Base-by-base conservation (phyloP, 2,113 vertebrate species). In the Podarcis muralis region DNA sequence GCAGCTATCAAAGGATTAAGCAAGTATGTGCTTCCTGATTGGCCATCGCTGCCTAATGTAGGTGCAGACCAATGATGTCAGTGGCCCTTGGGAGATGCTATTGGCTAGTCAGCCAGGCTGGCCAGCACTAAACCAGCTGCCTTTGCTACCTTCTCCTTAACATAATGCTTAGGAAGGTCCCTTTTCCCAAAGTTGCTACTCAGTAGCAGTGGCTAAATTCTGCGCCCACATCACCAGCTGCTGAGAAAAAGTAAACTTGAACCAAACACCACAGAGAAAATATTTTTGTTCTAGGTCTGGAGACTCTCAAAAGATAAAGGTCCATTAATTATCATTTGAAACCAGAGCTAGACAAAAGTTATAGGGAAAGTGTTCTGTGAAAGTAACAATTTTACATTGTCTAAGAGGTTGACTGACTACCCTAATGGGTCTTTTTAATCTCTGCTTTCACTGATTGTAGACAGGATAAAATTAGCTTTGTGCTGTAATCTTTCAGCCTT, bases 391-490 rank as follows among this genome's bases (percentile, higher is more conserved):
- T 18, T 66, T 83, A 35, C 37, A 12, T 84, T 87, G 66, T 62
- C 22, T 65, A n/a, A 37, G 20, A 62, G 27, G 48, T 74, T 79
- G 80, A 43, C 59, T 79, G 81, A 75, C 59, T 25, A 11, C 71
- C 37, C 85, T 93, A 90, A 88, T 80, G 81, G 25, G 9, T 90
- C 81, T 88, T 87, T 53, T 93, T 91, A 90, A 86, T 90, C 53
- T 91, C 79, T 69, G 0, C 87, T 93, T 94, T 91, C 37, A 87
- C 43, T 78, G 82, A 91, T 88, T 71, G 18, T 88, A 9, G 87
- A 86, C 69, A 91, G 27, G 8, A 79, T 92, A 88, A 71, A 43
- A 82, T 92, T 87, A 90, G 37, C 83, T 92, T 90, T 48, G 3
- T 13, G 57, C 12, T 87, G 69, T 79, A 77, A 83, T 89, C 84